A percentile compares a stretch with the other conserved stretches of the same genome.
phyloP scores from a whole-genome alignment of 2,113 vertebrate species.

The Enhydra lutris region DNA sequence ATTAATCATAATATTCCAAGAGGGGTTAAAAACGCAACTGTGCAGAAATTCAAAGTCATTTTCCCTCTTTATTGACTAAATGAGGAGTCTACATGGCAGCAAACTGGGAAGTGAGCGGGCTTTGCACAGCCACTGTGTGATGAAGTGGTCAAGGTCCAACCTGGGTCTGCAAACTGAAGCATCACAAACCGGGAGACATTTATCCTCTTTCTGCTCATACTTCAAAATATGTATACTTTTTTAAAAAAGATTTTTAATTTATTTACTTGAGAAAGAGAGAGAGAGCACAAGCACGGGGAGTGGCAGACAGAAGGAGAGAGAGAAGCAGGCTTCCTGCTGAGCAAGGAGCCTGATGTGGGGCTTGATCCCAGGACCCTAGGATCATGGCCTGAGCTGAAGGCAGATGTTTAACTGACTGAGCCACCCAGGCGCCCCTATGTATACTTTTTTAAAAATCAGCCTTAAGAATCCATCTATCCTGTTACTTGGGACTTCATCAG shows the following conservation, averaged over 20 bases:
- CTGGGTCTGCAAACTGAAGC: neutral
- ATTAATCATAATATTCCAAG: neutral
- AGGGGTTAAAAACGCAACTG: neutral
- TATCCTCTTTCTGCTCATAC: neutral
- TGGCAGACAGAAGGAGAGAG: too few relatives aligned
- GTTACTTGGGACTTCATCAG: neutral
- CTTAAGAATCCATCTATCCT: neutral
- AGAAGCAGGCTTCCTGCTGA: too few relatives aligned
- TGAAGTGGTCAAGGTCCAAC: neutral
- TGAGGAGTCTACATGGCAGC: neutral
- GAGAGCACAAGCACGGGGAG: too few relatives aligned
- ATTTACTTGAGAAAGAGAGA: too few relatives aligned
- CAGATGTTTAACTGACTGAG: too few relatives aligned
- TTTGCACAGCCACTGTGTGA: neutral
- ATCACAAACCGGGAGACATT: neutral
- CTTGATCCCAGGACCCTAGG: too few relatives aligned
- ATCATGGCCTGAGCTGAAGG: too few relatives aligned
- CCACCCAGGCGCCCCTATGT: neutral
- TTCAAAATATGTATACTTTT: neutral
- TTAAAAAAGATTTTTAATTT: neutral
- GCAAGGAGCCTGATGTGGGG: too few relatives aligned
- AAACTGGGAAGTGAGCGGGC: neutral
- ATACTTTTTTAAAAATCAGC: neutral
- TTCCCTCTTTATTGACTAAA: neutral
- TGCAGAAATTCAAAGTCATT: neutral